Evolutionary conservation across 1,140 invertebrate genomes (phyloP), one percentile per base, ranked within the genome.

Genomic region (Pachypeltis micranthus): DNA sequence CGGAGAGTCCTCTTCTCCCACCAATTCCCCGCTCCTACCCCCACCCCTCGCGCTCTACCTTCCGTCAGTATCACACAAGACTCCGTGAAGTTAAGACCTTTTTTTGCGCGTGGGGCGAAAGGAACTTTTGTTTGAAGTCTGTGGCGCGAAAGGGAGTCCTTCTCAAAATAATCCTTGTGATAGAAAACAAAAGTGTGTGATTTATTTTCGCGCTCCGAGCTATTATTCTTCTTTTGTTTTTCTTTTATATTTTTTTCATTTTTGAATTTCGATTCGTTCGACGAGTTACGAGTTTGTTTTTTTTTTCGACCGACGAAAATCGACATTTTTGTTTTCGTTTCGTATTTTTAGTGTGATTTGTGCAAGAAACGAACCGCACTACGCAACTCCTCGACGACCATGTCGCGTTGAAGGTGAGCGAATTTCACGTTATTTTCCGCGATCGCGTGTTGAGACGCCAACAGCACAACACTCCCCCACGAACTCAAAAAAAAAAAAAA

Each of bases 41-140:
- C 47, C 47, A 51, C 47, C 47, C 47, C 19, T 51, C 21, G 10
- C 21, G 47, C 47, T 21, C 7, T 39, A 3, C 10, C 4, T 51
- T 21, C 21, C 47, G 7, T 51, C 47, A 51, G 47, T 51, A 51
- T 51, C 47, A 51, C 47, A 51, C 47, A 51, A 51, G 47, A 51
- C 47, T 21, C 47, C 47, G 47, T 51, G 47, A 51, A 51, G 47
- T 51, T 51, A 51, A 51, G 47, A 51, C 47, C 47, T 51, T 51
- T 10, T 51, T 10, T 14, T n/a, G n/a, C n/a, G n/a, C n/a, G n/a
- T n/a, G n/a, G n/a, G n/a, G n/a, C n/a, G n/a, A 10, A 51, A 39
- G 34, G 34, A 39, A 39, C 34, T 39, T 39, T 10, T n/a, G 7
- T 10, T 39, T 16, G 7, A 7, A 39, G 47, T 14, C 47, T 10